Evolutionary conservation across 1,140 invertebrate genomes (phyloP), one percentile per base, ranked within the genome.

Genomic region (Aphis gossypii): DNA sequence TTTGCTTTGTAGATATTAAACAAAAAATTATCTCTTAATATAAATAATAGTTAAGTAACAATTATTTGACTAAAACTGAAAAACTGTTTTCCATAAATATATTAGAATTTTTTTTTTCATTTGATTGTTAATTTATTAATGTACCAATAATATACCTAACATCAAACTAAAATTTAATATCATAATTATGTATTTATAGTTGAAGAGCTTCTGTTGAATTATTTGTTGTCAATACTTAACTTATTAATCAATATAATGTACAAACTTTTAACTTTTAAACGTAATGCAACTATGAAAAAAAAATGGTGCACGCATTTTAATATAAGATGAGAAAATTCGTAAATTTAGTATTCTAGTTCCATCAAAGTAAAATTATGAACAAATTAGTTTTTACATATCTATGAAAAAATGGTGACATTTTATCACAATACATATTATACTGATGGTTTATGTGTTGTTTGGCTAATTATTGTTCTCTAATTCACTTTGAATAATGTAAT

Each of bases 401-500:
- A 68, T 30, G 25, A 30, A 68, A 11, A 60, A 60, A 56, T 35
- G 35, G 35, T 76, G n/a, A n/a, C 0, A n/a, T 76, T n/a, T 18
- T 76, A 76, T n/a, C 1, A 35, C 30, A 76, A 18, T 20, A 76
- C 38, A 41, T 41, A 30, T 11, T 76, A n/a, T 18, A 76, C 14
- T n/a, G 0, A n/a, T 68, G 60, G 56, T 68, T n/a, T n/a, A n/a
- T 76, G n/a, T 76, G n/a, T n/a, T 76, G 60, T 76, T 51, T 76
- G 30, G 60, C n/a, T 76, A 76, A 76, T 76, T 76, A 35, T n/a
- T 76, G 60, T 76, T 76, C 60, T 76, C 30, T 76, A 76, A 76
- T 76, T 76, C 60, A 20, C 60, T 76, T 76, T 76, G 60, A 76
- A 76, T 76, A 76, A 76, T 76, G 14, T 76, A 76, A 76, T 76